Conservation (phyloP, 2,888 invertebrate genomes). For the Unio pictorum region DNA sequence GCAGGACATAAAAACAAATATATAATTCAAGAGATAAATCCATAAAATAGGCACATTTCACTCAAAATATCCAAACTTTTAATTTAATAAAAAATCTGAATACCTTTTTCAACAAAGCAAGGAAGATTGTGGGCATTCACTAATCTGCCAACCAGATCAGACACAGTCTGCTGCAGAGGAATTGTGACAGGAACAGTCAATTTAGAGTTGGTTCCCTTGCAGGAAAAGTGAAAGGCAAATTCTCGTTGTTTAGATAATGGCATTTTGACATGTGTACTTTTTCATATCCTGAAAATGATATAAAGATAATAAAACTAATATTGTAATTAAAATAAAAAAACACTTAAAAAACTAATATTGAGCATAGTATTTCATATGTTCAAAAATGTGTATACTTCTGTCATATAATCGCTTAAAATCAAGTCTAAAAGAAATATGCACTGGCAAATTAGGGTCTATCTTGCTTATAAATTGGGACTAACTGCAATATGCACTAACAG, state of each 20-base stretch:
- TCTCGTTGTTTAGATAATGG: conserved; percentile 46
- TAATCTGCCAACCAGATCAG: conserved; percentile 80
- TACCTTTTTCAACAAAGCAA: conserved; percentile 80
- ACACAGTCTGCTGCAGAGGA: conserved; percentile 64
- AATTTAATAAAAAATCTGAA: conserved; percentile 1
- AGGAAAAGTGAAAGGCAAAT: conserved; percentile 55
- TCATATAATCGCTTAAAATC: too few species aligned
- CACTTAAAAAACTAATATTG: too few species aligned
- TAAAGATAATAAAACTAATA: background rate
- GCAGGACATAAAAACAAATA: too few species aligned
- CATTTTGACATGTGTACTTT: conserved; percentile 11
- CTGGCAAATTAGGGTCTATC: too few species aligned
- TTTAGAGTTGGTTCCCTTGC: conserved; percentile 45
- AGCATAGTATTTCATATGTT: too few species aligned
- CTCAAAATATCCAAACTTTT: background rate
- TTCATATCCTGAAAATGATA: background rate
- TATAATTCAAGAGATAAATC: background rate
- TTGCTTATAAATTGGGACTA: too few species aligned
- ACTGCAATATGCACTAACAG: too few species aligned
- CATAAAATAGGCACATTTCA: background rate
- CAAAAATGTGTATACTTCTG: too few species aligned
- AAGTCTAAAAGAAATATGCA: too few species aligned
- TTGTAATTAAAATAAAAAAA: background rate
- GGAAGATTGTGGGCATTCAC: conserved; percentile 81
- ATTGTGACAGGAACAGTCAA: conserved; percentile 59